Conservation (phyloP, 2,797 vertebrate species). For the Pyrocephalus nanus region DNA sequence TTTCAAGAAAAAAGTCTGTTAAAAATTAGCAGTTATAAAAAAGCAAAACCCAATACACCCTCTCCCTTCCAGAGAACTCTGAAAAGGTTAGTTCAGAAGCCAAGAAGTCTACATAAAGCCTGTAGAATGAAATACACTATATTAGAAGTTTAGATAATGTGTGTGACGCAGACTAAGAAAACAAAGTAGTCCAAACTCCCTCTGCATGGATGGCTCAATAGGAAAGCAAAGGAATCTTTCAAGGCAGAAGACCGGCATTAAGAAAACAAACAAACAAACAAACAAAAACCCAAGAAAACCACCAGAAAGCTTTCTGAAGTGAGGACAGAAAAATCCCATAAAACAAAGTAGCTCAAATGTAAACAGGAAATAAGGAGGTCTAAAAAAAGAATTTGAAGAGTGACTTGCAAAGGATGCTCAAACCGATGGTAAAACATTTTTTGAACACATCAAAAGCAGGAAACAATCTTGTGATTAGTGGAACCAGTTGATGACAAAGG, state of each 20-base stretch:
- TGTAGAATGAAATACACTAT: not conserved
- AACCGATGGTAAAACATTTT: not conserved
- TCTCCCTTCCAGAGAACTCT: not conserved
- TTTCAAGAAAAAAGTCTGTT: not conserved
- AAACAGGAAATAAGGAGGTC: slow-evolving; percentile 5
- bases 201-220: not conserved
- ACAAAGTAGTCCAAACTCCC: not conserved
- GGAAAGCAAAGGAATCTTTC: not conserved
- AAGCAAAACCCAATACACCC: not conserved
- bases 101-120: not conserved
- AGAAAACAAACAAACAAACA: not conserved
- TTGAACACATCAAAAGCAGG: slow-evolving; percentile 26
- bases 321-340: not conserved
- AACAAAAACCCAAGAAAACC: not conserved
- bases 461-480: not conserved
- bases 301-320: not conserved
- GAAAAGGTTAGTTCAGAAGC: not conserved
- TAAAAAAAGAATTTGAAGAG: not conserved
- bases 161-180: not conserved
- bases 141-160: not conserved
- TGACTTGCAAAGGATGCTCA: not conserved
- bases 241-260: not conserved
- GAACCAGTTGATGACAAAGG: not conserved
- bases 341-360: not conserved
- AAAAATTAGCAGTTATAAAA: not conserved